Conservation (phyloP, 2,113 vertebrate species). For the Rhinolophus sinicus region DNA sequence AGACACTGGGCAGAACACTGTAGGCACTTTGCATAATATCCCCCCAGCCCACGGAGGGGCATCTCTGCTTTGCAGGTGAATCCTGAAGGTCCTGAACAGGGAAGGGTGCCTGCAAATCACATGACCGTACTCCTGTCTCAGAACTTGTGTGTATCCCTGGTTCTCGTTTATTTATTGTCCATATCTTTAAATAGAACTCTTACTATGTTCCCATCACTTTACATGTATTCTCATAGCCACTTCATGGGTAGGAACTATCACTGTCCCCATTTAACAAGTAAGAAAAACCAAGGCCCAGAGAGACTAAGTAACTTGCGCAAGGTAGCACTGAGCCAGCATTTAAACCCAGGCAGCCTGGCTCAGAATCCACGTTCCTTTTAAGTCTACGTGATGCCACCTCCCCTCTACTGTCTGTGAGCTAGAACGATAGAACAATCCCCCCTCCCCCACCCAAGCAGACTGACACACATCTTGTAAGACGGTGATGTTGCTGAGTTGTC, state of each 20-base stretch:
- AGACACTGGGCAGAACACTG: background rate
- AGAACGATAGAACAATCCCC: background rate
- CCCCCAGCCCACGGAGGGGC: fast-evolving
- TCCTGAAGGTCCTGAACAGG: background rate
- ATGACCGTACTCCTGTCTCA: background rate
- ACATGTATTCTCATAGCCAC: background rate
- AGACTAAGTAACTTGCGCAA: background rate
- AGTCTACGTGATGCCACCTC: background rate
- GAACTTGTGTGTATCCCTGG: background rate
- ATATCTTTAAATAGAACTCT: background rate
- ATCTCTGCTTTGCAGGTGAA: background rate
- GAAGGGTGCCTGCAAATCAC: background rate
- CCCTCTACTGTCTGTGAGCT: background rate
- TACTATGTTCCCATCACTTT: background rate
- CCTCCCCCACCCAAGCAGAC: no score
- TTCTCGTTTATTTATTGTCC: background rate
- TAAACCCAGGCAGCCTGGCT: background rate
- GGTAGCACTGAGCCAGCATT: background rate
- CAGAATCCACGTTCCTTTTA: background rate
- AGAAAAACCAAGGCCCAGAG: background rate
- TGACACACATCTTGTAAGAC: fast-evolving
- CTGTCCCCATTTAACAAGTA: background rate
- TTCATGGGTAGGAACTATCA: background rate
- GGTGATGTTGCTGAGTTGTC: no score
- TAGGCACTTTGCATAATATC: background rate